Conservation (phyloP, 2,888 invertebrate genomes). For the Microctonus aethiopoides region DNA sequence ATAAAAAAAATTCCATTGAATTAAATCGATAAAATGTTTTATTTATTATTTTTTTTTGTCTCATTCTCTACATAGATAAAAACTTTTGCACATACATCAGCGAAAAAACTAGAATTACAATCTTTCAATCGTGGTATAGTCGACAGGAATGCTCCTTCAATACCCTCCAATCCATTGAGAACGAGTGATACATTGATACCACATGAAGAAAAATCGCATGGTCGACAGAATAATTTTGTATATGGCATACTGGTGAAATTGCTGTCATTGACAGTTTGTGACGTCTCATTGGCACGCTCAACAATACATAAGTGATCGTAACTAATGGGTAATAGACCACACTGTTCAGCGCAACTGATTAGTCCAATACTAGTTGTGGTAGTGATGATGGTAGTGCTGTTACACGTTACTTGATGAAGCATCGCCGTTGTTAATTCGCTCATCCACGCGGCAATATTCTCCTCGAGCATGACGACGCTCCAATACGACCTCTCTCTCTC, state of each 20-base stretch:
- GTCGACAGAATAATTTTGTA: slow-evolving; percentile 50
- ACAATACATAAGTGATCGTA: slow-evolving; percentile 54
- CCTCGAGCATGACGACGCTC: slow-evolving; percentile 41
- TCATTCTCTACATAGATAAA: background rate
- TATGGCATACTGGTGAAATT: slow-evolving; percentile 38
- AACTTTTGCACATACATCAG: slow-evolving; percentile 37
- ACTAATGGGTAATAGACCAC: slow-evolving; percentile 40
- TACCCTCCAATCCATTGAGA: slow-evolving; percentile 51
- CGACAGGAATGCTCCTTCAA: slow-evolving; percentile 55
- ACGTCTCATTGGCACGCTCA: slow-evolving; percentile 29
- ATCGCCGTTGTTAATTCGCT: slow-evolving; percentile 48
- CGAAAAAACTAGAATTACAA: slow-evolving; percentile 48
- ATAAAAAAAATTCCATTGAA: background rate
- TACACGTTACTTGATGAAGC: slow-evolving; percentile 53
- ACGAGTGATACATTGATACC: slow-evolving; percentile 54
- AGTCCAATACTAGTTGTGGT: background rate
- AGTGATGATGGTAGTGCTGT: slow-evolving; percentile 27
- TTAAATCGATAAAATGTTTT: background rate
- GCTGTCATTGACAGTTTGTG: slow-evolving; percentile 18
- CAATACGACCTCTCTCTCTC: background rate
- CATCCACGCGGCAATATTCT: slow-evolving; percentile 47
- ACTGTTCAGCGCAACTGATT: slow-evolving; percentile 46
- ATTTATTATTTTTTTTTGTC: background rate
- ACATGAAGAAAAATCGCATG: slow-evolving; percentile 51
- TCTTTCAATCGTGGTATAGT: slow-evolving; percentile 48